Percentiles rank a stretch among this genome's conserved stretches.
Conservation (phyloP, 2,113 vertebrate genomes). For the Oryzias melastigma region DNA sequence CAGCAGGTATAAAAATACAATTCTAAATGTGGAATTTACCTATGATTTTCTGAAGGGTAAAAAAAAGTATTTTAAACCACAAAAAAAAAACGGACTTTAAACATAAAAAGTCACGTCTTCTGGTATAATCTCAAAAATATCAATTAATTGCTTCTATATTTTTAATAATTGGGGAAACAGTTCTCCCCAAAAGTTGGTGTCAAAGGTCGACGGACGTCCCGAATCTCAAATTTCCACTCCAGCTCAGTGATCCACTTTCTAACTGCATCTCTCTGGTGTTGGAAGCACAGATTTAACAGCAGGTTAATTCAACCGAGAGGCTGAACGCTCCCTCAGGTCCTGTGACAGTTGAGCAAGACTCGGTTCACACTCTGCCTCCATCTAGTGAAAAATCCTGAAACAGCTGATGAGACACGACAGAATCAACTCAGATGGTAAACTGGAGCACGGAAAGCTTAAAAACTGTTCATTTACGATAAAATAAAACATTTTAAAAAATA, state of each 20-base stretch:
- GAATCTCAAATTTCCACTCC: slow-evolving; percentile 54
- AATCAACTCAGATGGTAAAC: no score
- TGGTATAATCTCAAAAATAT: background rate
- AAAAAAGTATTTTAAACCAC: no score
- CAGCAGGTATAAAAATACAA: no score
- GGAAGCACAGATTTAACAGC: slow-evolving; percentile 52
- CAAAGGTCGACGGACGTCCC: slow-evolving; percentile 63
- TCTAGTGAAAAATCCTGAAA: slow-evolving; percentile 38
- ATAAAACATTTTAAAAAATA: no score
- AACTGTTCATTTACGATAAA: no score
- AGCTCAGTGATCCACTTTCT: slow-evolving; percentile 69
- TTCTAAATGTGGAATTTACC: no score
- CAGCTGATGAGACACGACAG: background rate
- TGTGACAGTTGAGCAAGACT: slow-evolving; percentile 58
- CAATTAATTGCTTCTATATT: no score
- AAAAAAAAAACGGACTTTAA: no score
- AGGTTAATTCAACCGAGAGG: slow-evolving; percentile 36
- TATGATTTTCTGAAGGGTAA: no score
- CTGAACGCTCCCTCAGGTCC: slow-evolving; percentile 44
- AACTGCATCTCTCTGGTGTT: slow-evolving; percentile 58
- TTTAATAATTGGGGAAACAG: background rate
- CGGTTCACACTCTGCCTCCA: slow-evolving; percentile 25
- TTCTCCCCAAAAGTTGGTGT: slow-evolving; percentile 29
- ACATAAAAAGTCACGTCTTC: background rate
- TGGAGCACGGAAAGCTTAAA: no score